Evolutionary conservation across 2,113 vertebrate genomes (phyloP).

Genomic region (Garra rufa): DNA sequence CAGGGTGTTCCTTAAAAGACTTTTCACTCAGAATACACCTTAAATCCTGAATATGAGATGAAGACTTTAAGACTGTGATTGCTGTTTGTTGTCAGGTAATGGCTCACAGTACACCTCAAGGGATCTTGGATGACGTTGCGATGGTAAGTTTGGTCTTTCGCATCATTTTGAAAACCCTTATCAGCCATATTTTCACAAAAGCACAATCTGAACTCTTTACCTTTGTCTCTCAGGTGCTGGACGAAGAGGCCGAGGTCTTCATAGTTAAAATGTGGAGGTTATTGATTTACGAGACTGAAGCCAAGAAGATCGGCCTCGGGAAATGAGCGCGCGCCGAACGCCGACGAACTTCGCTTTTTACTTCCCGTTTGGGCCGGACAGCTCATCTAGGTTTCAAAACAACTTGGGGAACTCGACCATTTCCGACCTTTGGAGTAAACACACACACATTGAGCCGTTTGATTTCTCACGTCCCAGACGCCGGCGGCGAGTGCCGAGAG

Average conservation of each 20-base stretch:
- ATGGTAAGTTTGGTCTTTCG: conserved; percentile 84
- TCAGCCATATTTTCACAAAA: background rate
- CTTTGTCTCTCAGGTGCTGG: conserved; percentile 84
- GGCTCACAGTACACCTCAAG: conserved; percentile 96
- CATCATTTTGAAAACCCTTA: background rate
- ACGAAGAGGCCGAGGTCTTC: conserved; percentile 99
- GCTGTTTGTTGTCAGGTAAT: conserved; percentile 83
- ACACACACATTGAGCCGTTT: conserved; percentile 17
- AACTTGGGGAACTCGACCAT: conserved; percentile 46
- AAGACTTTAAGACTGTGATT: too few relatives aligned
- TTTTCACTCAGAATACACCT: too few relatives aligned
- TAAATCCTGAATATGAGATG: too few relatives aligned
- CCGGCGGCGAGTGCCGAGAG: background rate
- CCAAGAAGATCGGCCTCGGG: conserved; percentile 98
- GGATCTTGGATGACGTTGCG: conserved; percentile 97
- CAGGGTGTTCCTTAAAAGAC: too few relatives aligned
- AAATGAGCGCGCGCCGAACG: conserved; percentile 80
- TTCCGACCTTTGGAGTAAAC: conserved; percentile 18
- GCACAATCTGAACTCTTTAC: background rate
- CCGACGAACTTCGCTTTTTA: conserved; percentile 51
- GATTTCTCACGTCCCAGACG: conserved; percentile 38
- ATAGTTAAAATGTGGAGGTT: conserved; percentile 99
- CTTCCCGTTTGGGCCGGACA: conserved; percentile 34
- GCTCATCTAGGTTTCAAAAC: conserved; percentile 43
- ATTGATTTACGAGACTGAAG: conserved; percentile 99